Base-by-base conservation (phyloP, 2,113 vertebrate genomes). In the Carassius gibelio region DNA sequence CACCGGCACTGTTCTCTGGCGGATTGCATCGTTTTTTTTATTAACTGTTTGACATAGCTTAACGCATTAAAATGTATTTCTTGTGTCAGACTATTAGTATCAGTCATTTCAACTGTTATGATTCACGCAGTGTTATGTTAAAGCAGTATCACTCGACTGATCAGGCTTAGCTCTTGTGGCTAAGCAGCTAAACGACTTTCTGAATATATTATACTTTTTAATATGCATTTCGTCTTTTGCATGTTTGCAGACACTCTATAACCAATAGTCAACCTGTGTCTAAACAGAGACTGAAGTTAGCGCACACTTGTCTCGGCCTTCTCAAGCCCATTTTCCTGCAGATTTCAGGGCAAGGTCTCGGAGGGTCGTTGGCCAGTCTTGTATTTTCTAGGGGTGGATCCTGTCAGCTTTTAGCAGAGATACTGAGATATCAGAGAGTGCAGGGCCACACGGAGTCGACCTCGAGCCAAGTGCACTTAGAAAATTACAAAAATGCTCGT, bases 341-440 rank as follows among this genome's bases (percentile, higher is more conserved):
- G 3, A 19, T 76, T 52, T 36, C 4, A 34, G 81, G 50, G 50
- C 81, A 26, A n/a, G 64, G 52, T 52, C 23, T 84, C 4, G 0
- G 57, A n/a, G 17, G 77, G 23, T 84, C 19, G 23, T 83, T 69
- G 77, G 81, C 81, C 66, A 19, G 71, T 81, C 61, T 61, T 61
- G 68, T 61, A 1, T 72, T 62, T 86, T 14, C 50, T 71, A 19
- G 4, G 26, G 15, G 61, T 45, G 8, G 4, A 52, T 78, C 52
- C 45, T 38, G 59, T n/a, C 68, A 62, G 57, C 7, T 50, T 52
- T 64, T 4, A 7, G 19, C 42, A 84, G 52, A 79, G 64, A 68
- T 87, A 69, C 61, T 34, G 5, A 48, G 34, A 30, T 30, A 30
- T 30, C 30, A 71, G 76, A n/a, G 55, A 45, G 34, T 4, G 79